These are phyloP conservation scores for Uropsilus gracilis DNA, from an alignment of 2,113 vertebrate species.

Conservation along the genomic window DNA sequence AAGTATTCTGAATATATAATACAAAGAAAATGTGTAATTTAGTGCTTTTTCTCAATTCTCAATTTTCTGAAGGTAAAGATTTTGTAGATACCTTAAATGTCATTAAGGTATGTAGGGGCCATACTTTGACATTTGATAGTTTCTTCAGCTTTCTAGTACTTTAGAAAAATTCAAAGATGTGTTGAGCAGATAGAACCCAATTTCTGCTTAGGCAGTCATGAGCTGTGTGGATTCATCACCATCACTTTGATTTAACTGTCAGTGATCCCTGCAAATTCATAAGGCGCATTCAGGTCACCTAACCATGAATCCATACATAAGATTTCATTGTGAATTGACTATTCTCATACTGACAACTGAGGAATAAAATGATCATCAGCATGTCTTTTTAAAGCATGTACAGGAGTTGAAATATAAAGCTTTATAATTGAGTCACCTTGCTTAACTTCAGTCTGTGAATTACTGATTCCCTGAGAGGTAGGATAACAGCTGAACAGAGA, in stretches of 20 bases:
- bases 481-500: constrained; percentile 36
- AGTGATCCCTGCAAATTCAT: not conserved
- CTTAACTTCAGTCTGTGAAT: constrained; percentile 65
- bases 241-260: not conserved
- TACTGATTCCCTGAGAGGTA: constrained; percentile 55
- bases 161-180: not conserved
- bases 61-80: not conserved
- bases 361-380: constrained; percentile 2
- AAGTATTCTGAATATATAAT: not conserved
- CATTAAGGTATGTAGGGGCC: not conserved
- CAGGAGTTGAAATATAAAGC: constrained; percentile 55
- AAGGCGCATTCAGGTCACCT: not conserved
- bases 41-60: not conserved
- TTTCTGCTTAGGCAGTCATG: not conserved
- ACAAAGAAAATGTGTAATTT: not conserved
- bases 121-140: not conserved
- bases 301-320: not conserved
- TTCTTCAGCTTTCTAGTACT: not conserved
- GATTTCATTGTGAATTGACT: not conserved
- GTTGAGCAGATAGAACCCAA: not conserved
- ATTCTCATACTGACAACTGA: constrained; percentile 12
- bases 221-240: constrained; percentile 12
- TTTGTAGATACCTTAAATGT: not conserved
- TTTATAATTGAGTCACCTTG: constrained; percentile 56
- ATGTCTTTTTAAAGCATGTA: constrained; percentile 19